These are phyloP conservation scores for Grammomys surdaster DNA, from an alignment of 2,113 vertebrate species.

Conservation along the genomic window DNA sequence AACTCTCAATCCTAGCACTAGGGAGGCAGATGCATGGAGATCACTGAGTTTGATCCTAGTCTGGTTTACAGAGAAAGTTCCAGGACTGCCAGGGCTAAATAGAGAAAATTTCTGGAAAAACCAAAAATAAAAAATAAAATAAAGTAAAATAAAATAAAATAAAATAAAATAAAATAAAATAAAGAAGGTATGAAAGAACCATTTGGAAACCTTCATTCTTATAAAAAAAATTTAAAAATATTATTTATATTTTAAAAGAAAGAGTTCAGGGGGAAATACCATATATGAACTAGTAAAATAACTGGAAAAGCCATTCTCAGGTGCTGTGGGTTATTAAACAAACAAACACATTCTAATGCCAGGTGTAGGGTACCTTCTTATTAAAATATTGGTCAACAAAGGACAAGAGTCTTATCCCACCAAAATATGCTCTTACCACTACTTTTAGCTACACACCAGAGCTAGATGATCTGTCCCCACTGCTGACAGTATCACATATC, in stretches of 20 bases:
- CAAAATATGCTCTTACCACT: neutral
- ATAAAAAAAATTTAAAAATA: neutral
- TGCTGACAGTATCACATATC: neutral
- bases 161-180: no score
- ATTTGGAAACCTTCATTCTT: neutral
- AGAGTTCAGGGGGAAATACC: neutral
- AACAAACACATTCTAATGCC: neutral
- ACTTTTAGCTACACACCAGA: neutral
- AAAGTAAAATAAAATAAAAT: neutral
- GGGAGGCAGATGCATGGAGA: neutral
- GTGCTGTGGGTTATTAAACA: neutral
- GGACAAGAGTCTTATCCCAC: neutral
- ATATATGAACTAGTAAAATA: no score
- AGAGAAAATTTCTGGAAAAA: neutral
- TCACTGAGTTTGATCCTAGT: neutral
- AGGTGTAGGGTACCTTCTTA: neutral
- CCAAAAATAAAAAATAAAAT: neutral
- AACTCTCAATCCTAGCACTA: neutral
- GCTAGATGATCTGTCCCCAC: neutral
- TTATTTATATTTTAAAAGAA: neutral
- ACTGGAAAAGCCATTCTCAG: neutral
- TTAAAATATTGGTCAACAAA: no score
- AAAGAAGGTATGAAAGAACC: neutral
- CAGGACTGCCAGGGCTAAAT: neutral
- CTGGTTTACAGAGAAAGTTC: neutral